These are phyloP conservation scores for Luehdorfia chinensis DNA, from an alignment of 1,140 invertebrate genomes.

Conservation along the genomic window DNA sequence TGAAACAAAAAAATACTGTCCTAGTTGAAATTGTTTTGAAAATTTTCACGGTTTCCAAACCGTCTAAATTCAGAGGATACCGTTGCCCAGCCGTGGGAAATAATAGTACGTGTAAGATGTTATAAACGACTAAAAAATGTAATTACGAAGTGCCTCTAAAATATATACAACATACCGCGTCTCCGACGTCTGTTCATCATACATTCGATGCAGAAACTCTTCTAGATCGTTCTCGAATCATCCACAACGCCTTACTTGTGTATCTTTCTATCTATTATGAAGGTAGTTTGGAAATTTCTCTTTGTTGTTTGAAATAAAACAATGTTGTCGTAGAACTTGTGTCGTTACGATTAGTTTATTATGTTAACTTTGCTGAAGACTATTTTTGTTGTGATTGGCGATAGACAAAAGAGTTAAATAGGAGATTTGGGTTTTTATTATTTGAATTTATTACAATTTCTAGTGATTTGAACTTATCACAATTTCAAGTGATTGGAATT, in stretches of 20 bases:
- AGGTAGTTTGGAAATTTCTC: constrained; percentile 61
- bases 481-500: too few relatives aligned
- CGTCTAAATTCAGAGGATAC: too few relatives aligned
- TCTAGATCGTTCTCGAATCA: constrained; percentile 61
- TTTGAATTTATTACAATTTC: too few relatives aligned
- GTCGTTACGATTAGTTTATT: constrained; percentile 19
- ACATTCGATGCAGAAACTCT: constrained; percentile 41
- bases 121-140: background rate
- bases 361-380: constrained; percentile 24
- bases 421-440: constrained; percentile 5
- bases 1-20: too few relatives aligned
- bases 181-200: constrained; percentile 31
- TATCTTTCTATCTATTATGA: constrained; percentile 70
- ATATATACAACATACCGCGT: constrained; percentile 11
- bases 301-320: constrained; percentile 33
- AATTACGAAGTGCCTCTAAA: constrained; percentile 21
- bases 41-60: too few relatives aligned
- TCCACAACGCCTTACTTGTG: constrained; percentile 74
- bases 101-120: too few relatives aligned
- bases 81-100: too few relatives aligned
- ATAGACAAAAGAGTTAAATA: constrained; percentile 5
- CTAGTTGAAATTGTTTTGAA: too few relatives aligned
- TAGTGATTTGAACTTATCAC: too few relatives aligned
- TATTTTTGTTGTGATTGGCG: constrained; percentile 26
- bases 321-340: constrained; percentile 55